A percentile compares a stretch with the other conserved stretches of the same genome.
Conservation (phyloP, 1,140 invertebrate species). For the Sycophaga agraensis region DNA sequence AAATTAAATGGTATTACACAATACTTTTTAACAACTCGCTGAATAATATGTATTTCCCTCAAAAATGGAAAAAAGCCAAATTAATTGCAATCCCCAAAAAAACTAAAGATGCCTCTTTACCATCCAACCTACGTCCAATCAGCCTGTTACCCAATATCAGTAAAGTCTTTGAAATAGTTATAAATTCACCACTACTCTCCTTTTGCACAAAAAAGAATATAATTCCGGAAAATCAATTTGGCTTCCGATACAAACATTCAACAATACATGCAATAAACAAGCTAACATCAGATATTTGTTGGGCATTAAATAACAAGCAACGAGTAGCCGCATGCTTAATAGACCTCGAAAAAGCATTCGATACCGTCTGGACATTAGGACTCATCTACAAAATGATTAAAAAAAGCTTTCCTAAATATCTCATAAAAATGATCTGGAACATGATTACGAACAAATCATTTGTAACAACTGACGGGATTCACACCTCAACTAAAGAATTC, state of each 20-base stretch:
- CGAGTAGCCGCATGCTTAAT: constrained; percentile 35
- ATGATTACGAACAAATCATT: constrained; percentile 24
- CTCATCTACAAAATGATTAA: constrained; percentile 34
- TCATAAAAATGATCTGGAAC: constrained; percentile 26
- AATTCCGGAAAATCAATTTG: constrained; percentile 33
- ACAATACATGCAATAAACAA: constrained; percentile 28
- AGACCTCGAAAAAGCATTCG: constrained; percentile 43
- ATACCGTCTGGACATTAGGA: constrained; percentile 33
- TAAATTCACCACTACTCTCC: constrained; percentile 21
- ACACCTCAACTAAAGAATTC: background rate
- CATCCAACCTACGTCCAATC: constrained; percentile 4
- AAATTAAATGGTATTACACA: background rate
- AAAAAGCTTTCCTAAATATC: constrained; percentile 24
- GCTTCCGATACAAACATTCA: constrained; percentile 27
- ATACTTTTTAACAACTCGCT: background rate
- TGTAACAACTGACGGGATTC: background rate
- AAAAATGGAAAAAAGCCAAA: background rate
- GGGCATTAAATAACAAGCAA: constrained; percentile 29
- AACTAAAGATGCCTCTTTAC: background rate
- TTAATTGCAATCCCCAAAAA: background rate
- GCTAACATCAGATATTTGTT: constrained; percentile 17
- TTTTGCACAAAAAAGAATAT: constrained; percentile 30
- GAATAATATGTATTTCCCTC: background rate
- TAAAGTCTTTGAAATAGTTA: constrained; percentile 34
- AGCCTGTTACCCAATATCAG: constrained; percentile 28